Conservation (phyloP, 1,140 invertebrate genomes). For the Hycleus cichorii region DNA sequence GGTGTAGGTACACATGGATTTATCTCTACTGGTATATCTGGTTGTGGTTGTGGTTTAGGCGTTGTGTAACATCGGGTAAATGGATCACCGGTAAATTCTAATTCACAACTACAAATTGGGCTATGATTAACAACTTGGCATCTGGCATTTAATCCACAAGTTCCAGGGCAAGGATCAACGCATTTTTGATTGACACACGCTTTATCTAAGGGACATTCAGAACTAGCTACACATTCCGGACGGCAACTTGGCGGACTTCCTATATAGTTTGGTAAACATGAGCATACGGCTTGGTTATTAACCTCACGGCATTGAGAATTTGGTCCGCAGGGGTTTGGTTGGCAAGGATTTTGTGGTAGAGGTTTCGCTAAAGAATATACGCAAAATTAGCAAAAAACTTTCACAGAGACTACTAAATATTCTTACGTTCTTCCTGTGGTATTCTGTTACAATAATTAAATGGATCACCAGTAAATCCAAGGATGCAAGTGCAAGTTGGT, state of each 20-base stretch:
- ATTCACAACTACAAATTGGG: slow-evolving; percentile 62
- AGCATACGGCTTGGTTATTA: slow-evolving; percentile 53
- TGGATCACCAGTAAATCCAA: slow-evolving; percentile 51
- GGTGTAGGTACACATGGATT: slow-evolving; percentile 68
- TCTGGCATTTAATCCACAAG: slow-evolving; percentile 57
- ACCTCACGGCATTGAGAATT: slow-evolving; percentile 56
- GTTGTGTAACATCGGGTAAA: slow-evolving; percentile 57
- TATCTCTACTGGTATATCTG: slow-evolving; percentile 30
- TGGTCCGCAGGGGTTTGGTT: slow-evolving; percentile 58
- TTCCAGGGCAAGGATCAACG: slow-evolving; percentile 54
- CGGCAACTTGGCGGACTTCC: slow-evolving; percentile 55
- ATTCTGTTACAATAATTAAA: slow-evolving; percentile 42
- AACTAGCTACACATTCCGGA: slow-evolving; percentile 56
- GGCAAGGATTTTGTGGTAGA: slow-evolving; percentile 47
- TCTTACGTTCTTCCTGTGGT: slow-evolving; percentile 31
- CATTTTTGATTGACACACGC: slow-evolving; percentile 62
- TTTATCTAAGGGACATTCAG: slow-evolving; percentile 56
- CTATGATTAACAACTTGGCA: slow-evolving; percentile 63
- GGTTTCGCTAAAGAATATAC: not conserved
- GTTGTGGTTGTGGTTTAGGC: slow-evolving; percentile 41
- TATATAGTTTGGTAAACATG: slow-evolving; percentile 54
- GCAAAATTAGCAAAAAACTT: not conserved
- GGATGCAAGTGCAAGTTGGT: slow-evolving; percentile 57
- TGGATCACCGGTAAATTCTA: slow-evolving; percentile 66
- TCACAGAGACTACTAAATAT: not conserved